phyloP scores from a whole-genome alignment of 1,140 invertebrate species.

The Mylabris phalerata region DNA sequence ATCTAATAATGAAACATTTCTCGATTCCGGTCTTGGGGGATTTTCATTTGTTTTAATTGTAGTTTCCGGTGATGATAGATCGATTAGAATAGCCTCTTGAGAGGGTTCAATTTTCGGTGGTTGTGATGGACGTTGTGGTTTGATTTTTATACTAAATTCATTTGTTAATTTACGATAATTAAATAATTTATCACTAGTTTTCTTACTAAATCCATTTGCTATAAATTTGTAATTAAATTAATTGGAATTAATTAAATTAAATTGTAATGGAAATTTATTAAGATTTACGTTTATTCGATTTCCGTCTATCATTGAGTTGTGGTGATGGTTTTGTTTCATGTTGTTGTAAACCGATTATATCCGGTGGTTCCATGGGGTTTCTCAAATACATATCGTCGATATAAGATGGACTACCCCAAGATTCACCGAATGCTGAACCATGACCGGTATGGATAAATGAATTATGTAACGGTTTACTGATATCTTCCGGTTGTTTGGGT shows the following conservation, averaged over 20 bases:
- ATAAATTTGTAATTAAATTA: background rate
- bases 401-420: slow-evolving; percentile 77
- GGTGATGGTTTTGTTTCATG: slow-evolving; percentile 42
- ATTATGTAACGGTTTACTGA: slow-evolving; percentile 70
- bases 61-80: slow-evolving; percentile 55
- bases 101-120: slow-evolving; percentile 42
- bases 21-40: slow-evolving; percentile 18
- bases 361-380: slow-evolving; percentile 79
- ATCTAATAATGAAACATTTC: slow-evolving; percentile 60
- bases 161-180: slow-evolving; percentile 70
- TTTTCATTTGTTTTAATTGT: slow-evolving; percentile 7
- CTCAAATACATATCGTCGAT: slow-evolving; percentile 77
- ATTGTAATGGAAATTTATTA: background rate
- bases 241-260: background rate
- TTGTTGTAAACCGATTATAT: slow-evolving; percentile 51
- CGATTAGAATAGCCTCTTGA: slow-evolving; percentile 52
- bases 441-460: slow-evolving; percentile 83
- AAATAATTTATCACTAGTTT: slow-evolving; percentile 50
- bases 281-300: slow-evolving; percentile 24
- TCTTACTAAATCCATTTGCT: slow-evolving; percentile 21
- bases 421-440: slow-evolving; percentile 66
- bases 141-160: slow-evolving; percentile 44
- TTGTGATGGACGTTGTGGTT: slow-evolving; percentile 47
- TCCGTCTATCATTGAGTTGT: slow-evolving; percentile 45
- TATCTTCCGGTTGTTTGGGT: slow-evolving; percentile 59